Percentiles rank a stretch among this genome's conserved stretches.
These are phyloP conservation scores for Champsocephalus esox DNA, from an alignment of 2,797 vertebrate genomes.

Conservation along the genomic window DNA sequence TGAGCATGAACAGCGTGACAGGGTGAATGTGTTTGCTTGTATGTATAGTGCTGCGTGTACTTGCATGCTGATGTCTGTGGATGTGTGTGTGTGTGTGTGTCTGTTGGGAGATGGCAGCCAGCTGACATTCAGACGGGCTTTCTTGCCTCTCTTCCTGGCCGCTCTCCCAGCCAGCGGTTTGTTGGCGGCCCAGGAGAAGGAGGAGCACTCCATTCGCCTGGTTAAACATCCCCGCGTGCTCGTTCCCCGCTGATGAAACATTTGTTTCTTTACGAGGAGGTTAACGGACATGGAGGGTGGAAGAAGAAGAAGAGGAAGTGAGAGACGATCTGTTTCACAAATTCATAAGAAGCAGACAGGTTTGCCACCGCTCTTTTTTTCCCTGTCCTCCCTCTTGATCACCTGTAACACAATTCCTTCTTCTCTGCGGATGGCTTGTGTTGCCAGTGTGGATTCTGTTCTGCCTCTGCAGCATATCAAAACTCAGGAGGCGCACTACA, in stretches of 20 bases:
- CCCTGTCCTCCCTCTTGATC: constrained; percentile 31
- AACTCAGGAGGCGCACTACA: constrained; percentile 19
- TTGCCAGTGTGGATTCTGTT: constrained; percentile 28
- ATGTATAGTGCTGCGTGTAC: constrained; percentile 51
- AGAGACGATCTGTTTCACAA: constrained; percentile 37
- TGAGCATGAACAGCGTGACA: constrained; percentile 52
- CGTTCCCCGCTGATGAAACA: constrained; percentile 73
- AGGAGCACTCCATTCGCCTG: constrained; percentile 77
- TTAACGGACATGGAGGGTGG: constrained; percentile 50
- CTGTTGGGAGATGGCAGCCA: constrained; percentile 53
- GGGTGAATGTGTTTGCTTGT: constrained; percentile 61
- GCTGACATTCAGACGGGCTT: constrained; percentile 81
- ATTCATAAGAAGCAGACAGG: constrained; percentile 32
- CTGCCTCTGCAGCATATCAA: constrained; percentile 28
- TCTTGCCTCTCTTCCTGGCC: constrained; percentile 75
- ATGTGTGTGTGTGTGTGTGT: constrained; percentile 23
- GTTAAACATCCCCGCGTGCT: constrained; percentile 77
- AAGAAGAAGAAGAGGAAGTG: constrained; percentile 17
- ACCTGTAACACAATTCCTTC: constrained; percentile 55
- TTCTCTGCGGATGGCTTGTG: constrained; percentile 18
- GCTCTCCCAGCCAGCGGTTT: constrained; percentile 74
- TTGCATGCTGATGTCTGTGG: constrained; percentile 54
- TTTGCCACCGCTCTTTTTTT: constrained; percentile 18
- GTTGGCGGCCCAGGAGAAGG: constrained; percentile 69
- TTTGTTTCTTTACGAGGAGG: constrained; percentile 65